phyloP scores from a whole-genome alignment of 2,888 invertebrate species.

The Epirrita christyi region DNA sequence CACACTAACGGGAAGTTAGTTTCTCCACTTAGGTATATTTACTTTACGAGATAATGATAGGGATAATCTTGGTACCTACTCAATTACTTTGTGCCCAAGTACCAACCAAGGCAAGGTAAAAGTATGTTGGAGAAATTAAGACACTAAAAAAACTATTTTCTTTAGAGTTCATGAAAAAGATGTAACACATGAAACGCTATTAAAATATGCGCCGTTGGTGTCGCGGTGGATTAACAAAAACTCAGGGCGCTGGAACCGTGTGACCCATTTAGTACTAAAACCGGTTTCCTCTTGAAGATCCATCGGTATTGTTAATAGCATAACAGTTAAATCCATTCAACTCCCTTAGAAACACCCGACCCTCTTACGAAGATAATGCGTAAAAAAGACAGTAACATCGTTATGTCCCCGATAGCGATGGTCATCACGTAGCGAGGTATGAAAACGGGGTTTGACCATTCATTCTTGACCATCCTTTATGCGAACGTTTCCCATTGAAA shows the following conservation, averaged over 20 bases:
- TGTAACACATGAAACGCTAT: slow-evolving; percentile 27
- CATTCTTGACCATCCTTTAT: slow-evolving; percentile 72
- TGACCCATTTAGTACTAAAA: slow-evolving; percentile 82
- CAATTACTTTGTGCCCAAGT: slow-evolving; percentile 44
- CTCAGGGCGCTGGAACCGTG: slow-evolving; percentile 78
- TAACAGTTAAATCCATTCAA: slow-evolving; percentile 79
- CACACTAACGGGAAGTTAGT: slow-evolving; percentile 76
- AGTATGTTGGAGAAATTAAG: not conserved
- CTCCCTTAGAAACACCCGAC: slow-evolving; percentile 74
- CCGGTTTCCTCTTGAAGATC: slow-evolving; percentile 82
- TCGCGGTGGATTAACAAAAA: slow-evolving; percentile 70
- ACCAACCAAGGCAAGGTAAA: not conserved
- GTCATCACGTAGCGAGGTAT: slow-evolving; percentile 72
- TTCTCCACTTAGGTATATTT: slow-evolving; percentile 59
- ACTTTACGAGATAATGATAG: slow-evolving; percentile 56
- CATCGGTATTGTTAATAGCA: slow-evolving; percentile 75
- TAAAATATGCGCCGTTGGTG: slow-evolving; percentile 47
- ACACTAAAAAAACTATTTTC: not conserved
- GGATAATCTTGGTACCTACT: slow-evolving; percentile 53
- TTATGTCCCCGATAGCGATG: slow-evolving; percentile 66
- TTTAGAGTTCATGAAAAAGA: slow-evolving; percentile 9
- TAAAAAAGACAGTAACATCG: slow-evolving; percentile 77
- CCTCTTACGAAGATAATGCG: slow-evolving; percentile 76
- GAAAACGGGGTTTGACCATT: slow-evolving; percentile 75
- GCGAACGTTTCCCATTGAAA: slow-evolving; percentile 64